These are phyloP conservation scores for Hirtodrosophila duncani DNA, from an alignment of 2,888 invertebrate genomes.

Conservation along the genomic window DNA sequence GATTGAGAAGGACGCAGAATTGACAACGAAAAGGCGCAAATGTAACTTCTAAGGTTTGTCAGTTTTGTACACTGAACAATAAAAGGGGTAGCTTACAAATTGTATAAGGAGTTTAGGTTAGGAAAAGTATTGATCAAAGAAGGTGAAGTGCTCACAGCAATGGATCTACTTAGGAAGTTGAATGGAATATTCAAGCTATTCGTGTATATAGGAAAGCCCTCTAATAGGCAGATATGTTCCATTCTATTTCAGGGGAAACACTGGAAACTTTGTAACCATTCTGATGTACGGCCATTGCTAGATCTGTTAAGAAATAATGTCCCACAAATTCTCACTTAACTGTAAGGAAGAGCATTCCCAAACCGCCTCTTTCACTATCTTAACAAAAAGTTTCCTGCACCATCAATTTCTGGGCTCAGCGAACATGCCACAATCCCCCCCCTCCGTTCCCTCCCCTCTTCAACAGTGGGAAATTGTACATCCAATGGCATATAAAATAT, in stretches of 20 bases:
- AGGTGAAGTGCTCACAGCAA: no score
- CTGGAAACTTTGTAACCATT: no score
- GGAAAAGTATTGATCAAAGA: background rate
- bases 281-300: no score
- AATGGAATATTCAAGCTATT: no score
- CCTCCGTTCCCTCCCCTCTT: no score
- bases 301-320: no score
- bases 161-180: no score
- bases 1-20: conserved; percentile 1
- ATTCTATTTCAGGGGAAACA: no score
- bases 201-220: no score
- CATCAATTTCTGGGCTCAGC: conserved; percentile 25
- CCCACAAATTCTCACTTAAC: background rate
- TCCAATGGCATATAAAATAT: conserved; percentile 49
- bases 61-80: background rate
- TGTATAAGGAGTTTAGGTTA: background rate
- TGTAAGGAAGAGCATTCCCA: no score
- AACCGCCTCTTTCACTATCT: no score
- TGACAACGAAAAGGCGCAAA: conserved; percentile 26
- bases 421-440: conserved; percentile 20
- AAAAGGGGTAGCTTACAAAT: background rate
- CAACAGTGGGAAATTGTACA: conserved; percentile 18
- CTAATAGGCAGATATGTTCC: no score
- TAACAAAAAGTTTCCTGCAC: background rate
- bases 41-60: conserved; percentile 3